Evolutionary conservation across 2,113 vertebrate genomes (phyloP), one percentile per base, ranked within the genome.

Genomic region (Cairina moschata): DNA sequence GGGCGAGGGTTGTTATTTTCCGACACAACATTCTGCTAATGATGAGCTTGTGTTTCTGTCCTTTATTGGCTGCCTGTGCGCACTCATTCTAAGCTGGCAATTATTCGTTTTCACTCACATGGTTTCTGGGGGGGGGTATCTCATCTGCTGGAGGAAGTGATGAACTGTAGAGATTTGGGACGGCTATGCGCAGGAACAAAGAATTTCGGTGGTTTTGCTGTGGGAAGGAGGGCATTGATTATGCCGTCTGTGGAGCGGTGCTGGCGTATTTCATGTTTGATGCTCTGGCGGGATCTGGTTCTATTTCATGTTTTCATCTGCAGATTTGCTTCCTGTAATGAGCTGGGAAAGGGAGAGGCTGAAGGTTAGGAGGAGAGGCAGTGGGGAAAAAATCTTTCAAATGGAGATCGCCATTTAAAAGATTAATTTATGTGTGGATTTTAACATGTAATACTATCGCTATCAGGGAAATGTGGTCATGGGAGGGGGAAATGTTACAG

Each of bases 231-330:
- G 77, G 28, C 89, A 89, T 56, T 93, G 93, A 89, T 95, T 89
- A 59, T 85, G 74, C 78, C 79, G 38, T 84, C 81, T 92, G 74
- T 76, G 66, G 54, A 89, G 58, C 0, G 0, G 60, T 29, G 29
- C 77, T 48, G 58, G 62, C 0, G 0, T 91, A 63, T 91, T 94
- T 95, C 38, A 60, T 60, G 73, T 93, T 92, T 92, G 93, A 95
- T 89, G 86, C 77, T 89, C 62, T 79, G 54, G 74, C 28, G 1
- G 31, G 86, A 63, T 79, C 93, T 92, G 58, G 21, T 92, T 92
- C 80, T 92, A 28, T 87, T 95, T 89, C 77, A 84, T 92, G 17
- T 93, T 95, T 93, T 83, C 83, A 76, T 91, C 81, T 95, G 66
- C 0, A 3, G 77, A 93, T 95, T 91, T 92, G 76, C 88, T 92